Evolutionary conservation across 2,888 invertebrate species (phyloP), one percentile per base, ranked within the genome.

Genomic region (Pomacea canaliculata): DNA sequence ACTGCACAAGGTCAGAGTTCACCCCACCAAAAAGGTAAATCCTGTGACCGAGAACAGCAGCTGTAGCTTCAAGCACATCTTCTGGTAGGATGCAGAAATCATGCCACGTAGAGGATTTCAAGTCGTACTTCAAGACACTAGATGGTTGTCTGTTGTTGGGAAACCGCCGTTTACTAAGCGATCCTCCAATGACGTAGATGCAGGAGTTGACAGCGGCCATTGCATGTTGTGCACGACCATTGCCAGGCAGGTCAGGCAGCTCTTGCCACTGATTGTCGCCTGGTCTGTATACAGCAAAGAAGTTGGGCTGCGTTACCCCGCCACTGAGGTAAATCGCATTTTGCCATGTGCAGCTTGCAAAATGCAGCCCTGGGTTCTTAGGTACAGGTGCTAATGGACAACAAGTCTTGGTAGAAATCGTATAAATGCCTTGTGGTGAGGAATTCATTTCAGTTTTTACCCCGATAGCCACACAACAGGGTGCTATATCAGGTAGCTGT

Each of bases 301-400:
- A 37, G 10, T 68, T 71, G n/a, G 63, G 27, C 4, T 60, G 46
- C 13, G 63, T 13, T 13, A 68, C 59, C 1, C 78, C 75, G 12
- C 78, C 75, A 49, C 71, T 46, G 8, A 78, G 56, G n/a, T 78
- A 78, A 49, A 78, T 27, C 46, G 75, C 75, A 59, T 78, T 78
- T n/a, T 65, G 23, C 62, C 65, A 69, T 1, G 46, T 46, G 62
- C 78, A 78, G 8, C 71, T 49, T 16, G 78, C 75, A 56, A 75
- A 78, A 56, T 78, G 71, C n/a, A 59, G 9, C 12, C 75, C 75
- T 27, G 46, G 46, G 12, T 70, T 46, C 12, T 71, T 62, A 19
- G 78, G 78, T 13, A 75, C 37, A 23, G 72, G 37, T 18, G 70
- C 60, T 56, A 78, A 48, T 0, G 75, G 49, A 59, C 65, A 75